Percentiles rank a stretch among this genome's conserved stretches.
Evolutionary conservation across 92 coral and sea anemone genomes (phyloP).

Genomic region (Porites rus): DNA sequence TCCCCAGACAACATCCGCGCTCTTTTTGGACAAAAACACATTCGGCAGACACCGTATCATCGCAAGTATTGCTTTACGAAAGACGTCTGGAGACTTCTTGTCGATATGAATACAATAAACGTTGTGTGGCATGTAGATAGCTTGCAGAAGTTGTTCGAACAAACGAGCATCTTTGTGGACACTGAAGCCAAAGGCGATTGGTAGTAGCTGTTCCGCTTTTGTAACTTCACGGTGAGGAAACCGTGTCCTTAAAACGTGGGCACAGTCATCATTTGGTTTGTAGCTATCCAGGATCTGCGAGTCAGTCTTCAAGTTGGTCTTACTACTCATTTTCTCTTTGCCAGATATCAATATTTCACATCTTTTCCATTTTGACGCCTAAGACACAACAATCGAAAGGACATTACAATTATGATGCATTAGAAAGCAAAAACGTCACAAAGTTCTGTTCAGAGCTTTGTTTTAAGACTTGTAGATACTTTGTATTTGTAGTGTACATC

Average conservation of each 20-base stretch:
- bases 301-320: neutral
- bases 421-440: neutral
- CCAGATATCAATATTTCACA: neutral
- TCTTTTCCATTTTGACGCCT: neutral
- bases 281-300: neutral
- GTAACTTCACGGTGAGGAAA: neutral
- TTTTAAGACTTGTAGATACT: no score
- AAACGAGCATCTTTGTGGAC: constrained; percentile 53
- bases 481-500: no score
- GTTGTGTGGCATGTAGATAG: constrained; percentile 71
- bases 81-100: constrained; percentile 35
- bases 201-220: constrained; percentile 40
- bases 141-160: constrained; percentile 62
- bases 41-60: constrained; percentile 61
- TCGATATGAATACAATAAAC: constrained; percentile 74
- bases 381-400: no score
- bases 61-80: constrained; percentile 33
- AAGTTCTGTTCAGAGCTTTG: no score
- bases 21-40: constrained; percentile 50
- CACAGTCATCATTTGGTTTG: neutral
- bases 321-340: neutral
- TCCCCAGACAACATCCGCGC: constrained; percentile 61
- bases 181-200: constrained; percentile 57
- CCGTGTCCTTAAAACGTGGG: neutral
- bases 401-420: neutral